A percentile compares a stretch with the other conserved stretches of the same genome.
phyloP scores from a whole-genome alignment of 2,888 invertebrate species.

The Choristoneura rosaceana region DNA sequence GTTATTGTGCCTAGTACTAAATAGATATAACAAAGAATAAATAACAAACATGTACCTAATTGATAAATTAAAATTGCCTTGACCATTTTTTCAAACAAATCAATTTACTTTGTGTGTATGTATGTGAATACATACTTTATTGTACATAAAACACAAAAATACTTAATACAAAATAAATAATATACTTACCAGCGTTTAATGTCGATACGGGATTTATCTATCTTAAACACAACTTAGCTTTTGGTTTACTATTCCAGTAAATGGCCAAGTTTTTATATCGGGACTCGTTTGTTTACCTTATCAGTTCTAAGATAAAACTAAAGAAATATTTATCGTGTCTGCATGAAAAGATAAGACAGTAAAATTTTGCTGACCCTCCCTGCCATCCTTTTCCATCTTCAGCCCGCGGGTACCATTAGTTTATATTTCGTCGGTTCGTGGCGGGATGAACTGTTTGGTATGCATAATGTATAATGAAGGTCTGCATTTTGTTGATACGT shows the following conservation, averaged over 20 bases:
- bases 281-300: constrained; percentile 50
- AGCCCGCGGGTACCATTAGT: constrained; percentile 8
- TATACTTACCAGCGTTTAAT: not conserved
- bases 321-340: constrained; percentile 12
- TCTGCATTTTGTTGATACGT: constrained; percentile 3
- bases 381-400: constrained; percentile 5
- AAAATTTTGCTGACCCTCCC: constrained; percentile 13
- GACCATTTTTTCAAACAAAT: not conserved
- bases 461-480: constrained; percentile 10
- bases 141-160: no score
- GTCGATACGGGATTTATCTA: not conserved
- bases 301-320: constrained; percentile 46
- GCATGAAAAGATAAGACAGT: constrained; percentile 18
- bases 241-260: constrained; percentile 42
- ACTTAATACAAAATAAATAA: not conserved
- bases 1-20: not conserved
- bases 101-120: no score
- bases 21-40: not conserved
- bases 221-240: constrained; percentile 17
- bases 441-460: constrained; percentile 2
- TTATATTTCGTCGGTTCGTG: constrained; percentile 13
- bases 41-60: not conserved
- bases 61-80: not conserved
- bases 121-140: no score
- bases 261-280: constrained; percentile 44